Evolutionary conservation across 2,797 vertebrate species (phyloP).

Genomic region (Eupleurogrammus muticus): DNA sequence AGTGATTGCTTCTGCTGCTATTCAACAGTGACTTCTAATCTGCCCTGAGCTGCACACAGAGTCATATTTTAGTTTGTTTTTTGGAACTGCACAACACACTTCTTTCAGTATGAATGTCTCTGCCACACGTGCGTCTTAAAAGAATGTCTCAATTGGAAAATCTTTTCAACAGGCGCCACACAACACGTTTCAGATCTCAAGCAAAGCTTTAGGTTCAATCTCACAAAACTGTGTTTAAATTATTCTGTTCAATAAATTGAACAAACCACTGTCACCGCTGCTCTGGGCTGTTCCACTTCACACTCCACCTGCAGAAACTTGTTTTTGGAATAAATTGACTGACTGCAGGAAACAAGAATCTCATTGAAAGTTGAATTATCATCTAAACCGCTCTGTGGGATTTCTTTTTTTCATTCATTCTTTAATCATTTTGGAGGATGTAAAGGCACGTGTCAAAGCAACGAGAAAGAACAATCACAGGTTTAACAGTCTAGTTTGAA

Average conservation of each 20-base stretch:
- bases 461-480: constrained; percentile 16
- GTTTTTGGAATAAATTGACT: not conserved
- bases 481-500: constrained; percentile 7
- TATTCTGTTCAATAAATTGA: not conserved
- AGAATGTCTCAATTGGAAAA: not conserved
- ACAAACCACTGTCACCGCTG: not conserved
- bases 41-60: not conserved
- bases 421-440: not conserved
- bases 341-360: not conserved
- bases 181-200: not conserved
- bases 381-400: not conserved
- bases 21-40: not conserved
- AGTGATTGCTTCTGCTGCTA: constrained; percentile 8
- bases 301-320: too few species aligned
- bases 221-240: not conserved
- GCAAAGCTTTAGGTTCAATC: not conserved
- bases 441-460: constrained; percentile 31
- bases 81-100: too few species aligned
- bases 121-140: not conserved
- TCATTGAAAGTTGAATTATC: not conserved
- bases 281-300: not conserved
- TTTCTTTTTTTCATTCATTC: constrained; percentile 11
- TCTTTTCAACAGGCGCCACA: not conserved
- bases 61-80: not conserved
- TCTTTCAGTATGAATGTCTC: too few species aligned